Percentiles rank a stretch among this genome's conserved stretches.
Evolutionary conservation across 2,113 vertebrate species (phyloP).

Genomic region (Oryzias woworae): DNA sequence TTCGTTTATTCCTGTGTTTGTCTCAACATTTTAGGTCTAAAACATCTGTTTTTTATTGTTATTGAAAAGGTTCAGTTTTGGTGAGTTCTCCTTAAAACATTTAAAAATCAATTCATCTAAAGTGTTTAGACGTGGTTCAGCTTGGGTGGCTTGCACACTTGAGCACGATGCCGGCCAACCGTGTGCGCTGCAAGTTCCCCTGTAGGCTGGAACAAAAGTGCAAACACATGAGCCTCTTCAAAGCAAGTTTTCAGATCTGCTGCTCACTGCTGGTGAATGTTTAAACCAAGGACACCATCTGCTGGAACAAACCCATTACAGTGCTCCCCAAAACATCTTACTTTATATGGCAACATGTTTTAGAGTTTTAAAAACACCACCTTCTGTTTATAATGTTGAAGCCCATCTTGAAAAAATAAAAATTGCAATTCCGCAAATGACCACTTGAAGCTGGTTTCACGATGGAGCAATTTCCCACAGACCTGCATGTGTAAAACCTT

Average conservation of each 20-base stretch:
- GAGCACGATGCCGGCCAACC: not conserved
- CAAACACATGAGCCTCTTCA: not conserved
- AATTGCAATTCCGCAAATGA: too few species aligned
- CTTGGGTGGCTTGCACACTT: slow-evolving; percentile 2
- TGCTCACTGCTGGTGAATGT: not conserved
- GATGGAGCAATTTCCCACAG: too few species aligned
- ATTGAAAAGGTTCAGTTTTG: not conserved
- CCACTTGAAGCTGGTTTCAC: too few species aligned
- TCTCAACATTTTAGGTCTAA: not conserved
- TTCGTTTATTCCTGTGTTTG: not conserved
- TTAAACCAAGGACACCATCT: slow-evolving; percentile 9
- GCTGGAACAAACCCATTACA: not conserved
- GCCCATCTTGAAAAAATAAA: too few species aligned
- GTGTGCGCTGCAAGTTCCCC: slow-evolving; percentile 4
- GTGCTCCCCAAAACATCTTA: too few species aligned
- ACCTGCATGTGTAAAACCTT: too few species aligned
- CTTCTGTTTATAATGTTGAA: too few species aligned
- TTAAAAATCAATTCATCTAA: slow-evolving; percentile 6
- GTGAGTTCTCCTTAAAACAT: not conserved
- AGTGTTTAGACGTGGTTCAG: slow-evolving; percentile 9
- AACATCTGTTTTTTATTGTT: not conserved
- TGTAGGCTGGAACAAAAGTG: not conserved
- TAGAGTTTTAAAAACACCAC: too few species aligned
- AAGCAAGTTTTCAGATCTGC: slow-evolving; percentile 13
- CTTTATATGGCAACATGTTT: too few species aligned